These are phyloP conservation scores for Meandrusa payeni DNA, from an alignment of 2,888 invertebrate species.

Conservation along the genomic window DNA sequence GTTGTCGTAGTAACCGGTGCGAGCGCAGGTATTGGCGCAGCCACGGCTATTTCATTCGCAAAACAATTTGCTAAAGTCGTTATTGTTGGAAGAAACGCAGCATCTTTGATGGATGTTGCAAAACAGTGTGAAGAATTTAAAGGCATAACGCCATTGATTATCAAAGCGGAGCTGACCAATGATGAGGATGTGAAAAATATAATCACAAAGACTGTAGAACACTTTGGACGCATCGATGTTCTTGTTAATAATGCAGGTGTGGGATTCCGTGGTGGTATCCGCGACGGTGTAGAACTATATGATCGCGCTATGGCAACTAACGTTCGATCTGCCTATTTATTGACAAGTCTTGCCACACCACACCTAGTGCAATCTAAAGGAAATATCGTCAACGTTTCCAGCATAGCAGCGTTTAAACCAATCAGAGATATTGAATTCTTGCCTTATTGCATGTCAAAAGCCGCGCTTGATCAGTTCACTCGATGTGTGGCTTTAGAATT, in stretches of 20 bases:
- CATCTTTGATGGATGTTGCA: slow-evolving; percentile 83
- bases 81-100: slow-evolving; percentile 85
- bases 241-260: slow-evolving; percentile 93
- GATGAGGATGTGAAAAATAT: slow-evolving; percentile 85
- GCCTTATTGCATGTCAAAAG: slow-evolving; percentile 95
- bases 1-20: slow-evolving; percentile 84
- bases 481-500: slow-evolving; percentile 92
- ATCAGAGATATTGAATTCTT: slow-evolving; percentile 84
- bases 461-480: slow-evolving; percentile 96
- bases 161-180: slow-evolving; percentile 83
- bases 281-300: slow-evolving; percentile 89
- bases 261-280: slow-evolving; percentile 87
- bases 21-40: slow-evolving; percentile 87
- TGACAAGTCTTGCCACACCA: slow-evolving; percentile 91
- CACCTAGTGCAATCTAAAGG: slow-evolving; percentile 89
- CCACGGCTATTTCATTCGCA: slow-evolving; percentile 84
- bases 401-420: slow-evolving; percentile 88
- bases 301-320: slow-evolving; percentile 93
- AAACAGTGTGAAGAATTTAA: slow-evolving; percentile 73
- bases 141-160: slow-evolving; percentile 73
- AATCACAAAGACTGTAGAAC: slow-evolving; percentile 83
- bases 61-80: slow-evolving; percentile 83
- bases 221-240: slow-evolving; percentile 86
- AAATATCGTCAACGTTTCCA: slow-evolving; percentile 95
- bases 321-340: slow-evolving; percentile 86